phyloP scores from a whole-genome alignment of 1,140 invertebrate species.

The Drosophila grimshawi region DNA sequence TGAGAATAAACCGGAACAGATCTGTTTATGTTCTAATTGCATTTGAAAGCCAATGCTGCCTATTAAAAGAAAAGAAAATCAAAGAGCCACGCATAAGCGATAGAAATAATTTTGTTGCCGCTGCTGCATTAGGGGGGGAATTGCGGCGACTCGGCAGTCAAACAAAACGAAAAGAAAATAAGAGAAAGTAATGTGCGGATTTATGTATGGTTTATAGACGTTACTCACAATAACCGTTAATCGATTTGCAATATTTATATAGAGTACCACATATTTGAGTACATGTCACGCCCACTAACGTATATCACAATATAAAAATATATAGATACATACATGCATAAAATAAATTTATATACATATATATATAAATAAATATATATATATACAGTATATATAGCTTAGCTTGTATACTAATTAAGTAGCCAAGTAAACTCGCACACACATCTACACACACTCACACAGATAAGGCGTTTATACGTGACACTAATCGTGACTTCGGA shows the following conservation, averaged over 20 bases:
- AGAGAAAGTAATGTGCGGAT: slow-evolving; percentile 29
- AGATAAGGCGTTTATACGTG: slow-evolving; percentile 15
- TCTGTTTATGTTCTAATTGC: not conserved
- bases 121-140: not conserved
- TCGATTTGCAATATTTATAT: slow-evolving; percentile 73
- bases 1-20: not conserved
- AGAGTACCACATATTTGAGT: slow-evolving; percentile 50
- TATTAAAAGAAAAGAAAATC: not conserved
- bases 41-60: slow-evolving; percentile 25
- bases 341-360: slow-evolving; percentile 15
- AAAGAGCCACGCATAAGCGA: slow-evolving; percentile 27
- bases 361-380: slow-evolving; percentile 29
- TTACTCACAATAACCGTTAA: slow-evolving; percentile 66
- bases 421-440: slow-evolving; percentile 43
- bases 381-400: slow-evolving; percentile 62
- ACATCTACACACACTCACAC: slow-evolving; percentile 12
- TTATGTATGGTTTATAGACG: slow-evolving; percentile 54
- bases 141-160: not conserved
- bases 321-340: slow-evolving; percentile 12
- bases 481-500: slow-evolving; percentile 13
- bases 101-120: slow-evolving; percentile 1
- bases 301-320: slow-evolving; percentile 48
- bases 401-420: slow-evolving; percentile 69
- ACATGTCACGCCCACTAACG: slow-evolving; percentile 50
- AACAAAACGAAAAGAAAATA: not conserved